Percentiles rank a stretch among this genome's conserved stretches.
phyloP scores from a whole-genome alignment of 2,113 vertebrate species.

The Oncorhynchus nerka region DNA sequence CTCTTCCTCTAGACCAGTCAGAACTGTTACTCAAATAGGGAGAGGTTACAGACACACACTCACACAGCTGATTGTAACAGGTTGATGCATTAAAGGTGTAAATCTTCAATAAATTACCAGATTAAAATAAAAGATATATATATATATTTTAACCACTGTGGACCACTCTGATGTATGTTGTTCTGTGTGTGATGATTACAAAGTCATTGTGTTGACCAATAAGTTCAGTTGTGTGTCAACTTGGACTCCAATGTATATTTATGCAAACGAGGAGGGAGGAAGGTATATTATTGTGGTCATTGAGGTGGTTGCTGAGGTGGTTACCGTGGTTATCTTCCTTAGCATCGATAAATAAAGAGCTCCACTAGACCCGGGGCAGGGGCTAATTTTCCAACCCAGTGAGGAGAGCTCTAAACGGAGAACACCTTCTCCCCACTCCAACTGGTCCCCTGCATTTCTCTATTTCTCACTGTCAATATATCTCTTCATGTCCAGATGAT shows the following conservation, averaged over 20 bases:
- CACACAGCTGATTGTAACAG: neutral
- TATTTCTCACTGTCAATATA: neutral
- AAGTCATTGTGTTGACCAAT: conserved; percentile 3
- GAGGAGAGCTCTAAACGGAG: conserved; percentile 54
- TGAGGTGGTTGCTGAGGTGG: neutral
- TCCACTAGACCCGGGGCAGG: conserved; percentile 49
- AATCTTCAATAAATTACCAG: too few species aligned
- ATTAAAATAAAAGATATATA: too few species aligned
- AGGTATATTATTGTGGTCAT: neutral
- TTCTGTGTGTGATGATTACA: too few species aligned
- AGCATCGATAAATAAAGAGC: conserved; percentile 56
- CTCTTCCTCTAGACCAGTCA: conserved; percentile 54
- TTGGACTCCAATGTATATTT: too few species aligned
- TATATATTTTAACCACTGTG: too few species aligned
- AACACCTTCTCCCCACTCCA: conserved; percentile 40
- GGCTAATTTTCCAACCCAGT: conserved; percentile 69
- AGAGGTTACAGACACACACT: conserved; percentile 11
- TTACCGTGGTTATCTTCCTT: conserved; percentile 44
- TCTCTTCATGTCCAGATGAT: neutral
- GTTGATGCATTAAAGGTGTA: too few species aligned
- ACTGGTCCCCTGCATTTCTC: conserved; percentile 3
- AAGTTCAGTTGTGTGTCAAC: conserved; percentile 3
- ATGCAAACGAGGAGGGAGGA: neutral
- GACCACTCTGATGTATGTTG: too few species aligned
- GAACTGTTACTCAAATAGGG: conserved; percentile 15